Evolutionary conservation across 2,797 vertebrate genomes (phyloP), one percentile per base, ranked within the genome.

Genomic region (Ctenochaetus hawaiiensis): DNA sequence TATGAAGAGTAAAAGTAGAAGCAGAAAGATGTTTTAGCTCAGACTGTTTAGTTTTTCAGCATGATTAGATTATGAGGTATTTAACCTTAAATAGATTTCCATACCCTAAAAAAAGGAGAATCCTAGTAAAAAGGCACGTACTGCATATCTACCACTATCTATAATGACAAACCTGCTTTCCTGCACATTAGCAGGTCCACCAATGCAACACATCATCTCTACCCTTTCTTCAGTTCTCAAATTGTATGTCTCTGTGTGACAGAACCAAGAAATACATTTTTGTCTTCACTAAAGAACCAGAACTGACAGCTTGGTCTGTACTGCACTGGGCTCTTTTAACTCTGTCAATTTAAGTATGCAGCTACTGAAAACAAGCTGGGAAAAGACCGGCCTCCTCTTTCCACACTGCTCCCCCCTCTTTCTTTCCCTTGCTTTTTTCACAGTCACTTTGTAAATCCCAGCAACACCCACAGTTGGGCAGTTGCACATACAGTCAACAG

Each of bases 1-100:
- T 23, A 2, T 43, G 6, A 37, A 65, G 14, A 37, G 14, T 2
- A 57, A 34, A 23, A 11, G 17, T 57, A 61, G 52, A 58, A n/a
- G 22, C 48, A 76, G 67, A 83, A 44, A 84, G 68, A 81, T 51
- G 53, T 83, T 84, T 87, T 87, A 87, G 81, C 86, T 44, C 52
- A 57, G 64, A 87, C 88, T 89, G 80, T 92, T 93, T 90, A 69
- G 81, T 85, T 93, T 91, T 89, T 69, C 67, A 87, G 77, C 62
- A 82, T 80, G 75, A 82, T 86, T 90, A 78, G 86, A 92, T 92
- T 85, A 87, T 30, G 91, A 92, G 74, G 87, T 84, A 86, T 86
- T 89, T 89, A 90, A 92, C 85, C 84, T 90, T 85, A 87, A 81
- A 73, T 78, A 87, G 84, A 90, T 82, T 69, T 49, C 69, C 44